Conservation (phyloP, 2,113 vertebrate genomes). For the Atractosteus spatula region DNA sequence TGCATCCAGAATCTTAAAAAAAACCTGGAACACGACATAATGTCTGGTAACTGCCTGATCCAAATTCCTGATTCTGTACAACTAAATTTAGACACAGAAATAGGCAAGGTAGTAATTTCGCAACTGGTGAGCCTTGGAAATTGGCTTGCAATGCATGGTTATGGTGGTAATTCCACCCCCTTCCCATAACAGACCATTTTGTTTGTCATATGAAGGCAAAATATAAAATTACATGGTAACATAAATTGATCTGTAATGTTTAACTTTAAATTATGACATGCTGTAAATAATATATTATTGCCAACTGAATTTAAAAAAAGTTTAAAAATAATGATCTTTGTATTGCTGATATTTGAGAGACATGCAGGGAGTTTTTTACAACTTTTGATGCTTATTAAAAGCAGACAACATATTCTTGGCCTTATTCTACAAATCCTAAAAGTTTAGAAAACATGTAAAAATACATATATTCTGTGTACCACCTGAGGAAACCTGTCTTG, state of each 20-base stretch:
- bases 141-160: no score
- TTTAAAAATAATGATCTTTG: constrained; percentile 35
- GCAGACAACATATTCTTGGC: neutral
- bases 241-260: constrained; percentile 18
- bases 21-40: constrained; percentile 7
- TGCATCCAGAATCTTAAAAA: neutral
- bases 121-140: no score
- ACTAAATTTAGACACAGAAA: no score
- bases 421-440: constrained; percentile 9
- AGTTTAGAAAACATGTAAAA: constrained; percentile 20
- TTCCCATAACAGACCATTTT: no score
- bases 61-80: neutral
- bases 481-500: constrained; percentile 16
- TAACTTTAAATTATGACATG: constrained; percentile 3
- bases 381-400: constrained; percentile 17
- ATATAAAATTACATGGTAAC: neutral
- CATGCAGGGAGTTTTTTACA: constrained; percentile 10
- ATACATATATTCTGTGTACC: neutral
- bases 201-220: neutral
- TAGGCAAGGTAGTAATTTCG: no score
- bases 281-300: no score
- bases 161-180: no score
- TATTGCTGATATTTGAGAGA: constrained; percentile 25
- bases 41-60: neutral
- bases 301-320: neutral